These are phyloP conservation scores for Tragelaphus oryx DNA, from an alignment of 2,797 vertebrate genomes.

Conservation along the genomic window DNA sequence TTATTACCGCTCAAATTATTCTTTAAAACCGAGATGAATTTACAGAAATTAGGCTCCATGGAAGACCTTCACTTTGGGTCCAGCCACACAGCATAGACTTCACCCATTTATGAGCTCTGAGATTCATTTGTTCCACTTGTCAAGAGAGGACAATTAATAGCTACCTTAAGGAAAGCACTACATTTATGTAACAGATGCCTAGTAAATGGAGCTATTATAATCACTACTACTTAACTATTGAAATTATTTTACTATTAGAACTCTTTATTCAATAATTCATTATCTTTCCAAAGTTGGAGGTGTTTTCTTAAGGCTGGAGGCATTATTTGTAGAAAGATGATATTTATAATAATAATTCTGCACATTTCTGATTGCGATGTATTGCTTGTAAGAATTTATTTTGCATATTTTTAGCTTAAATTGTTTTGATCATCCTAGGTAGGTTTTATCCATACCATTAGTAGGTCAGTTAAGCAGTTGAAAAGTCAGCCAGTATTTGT, in stretches of 20 bases:
- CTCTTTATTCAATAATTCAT: neutral
- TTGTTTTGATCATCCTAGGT: slow-evolving; percentile 5
- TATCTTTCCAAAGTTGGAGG: neutral
- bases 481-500: neutral
- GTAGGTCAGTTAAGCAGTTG: neutral
- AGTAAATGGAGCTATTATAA: neutral
- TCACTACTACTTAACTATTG: neutral
- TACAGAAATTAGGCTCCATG: neutral
- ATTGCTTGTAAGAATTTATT: slow-evolving; percentile 10
- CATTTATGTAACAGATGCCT: neutral
- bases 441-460: neutral
- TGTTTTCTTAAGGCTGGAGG: slow-evolving; percentile 4
- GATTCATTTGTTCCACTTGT: neutral
- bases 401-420: neutral
- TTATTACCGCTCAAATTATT: neutral
- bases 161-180: neutral
- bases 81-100: neutral
- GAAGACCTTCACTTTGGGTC: neutral
- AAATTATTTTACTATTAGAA: neutral
- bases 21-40: neutral
- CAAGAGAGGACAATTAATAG: neutral
- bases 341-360: slow-evolving; percentile 29
- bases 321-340: neutral
- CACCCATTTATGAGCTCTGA: neutral
- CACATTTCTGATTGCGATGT: neutral